phyloP scores from a whole-genome alignment of 35 echinoderm and acorn worm genomes.

The Heliocidaris erythrogramma region DNA sequence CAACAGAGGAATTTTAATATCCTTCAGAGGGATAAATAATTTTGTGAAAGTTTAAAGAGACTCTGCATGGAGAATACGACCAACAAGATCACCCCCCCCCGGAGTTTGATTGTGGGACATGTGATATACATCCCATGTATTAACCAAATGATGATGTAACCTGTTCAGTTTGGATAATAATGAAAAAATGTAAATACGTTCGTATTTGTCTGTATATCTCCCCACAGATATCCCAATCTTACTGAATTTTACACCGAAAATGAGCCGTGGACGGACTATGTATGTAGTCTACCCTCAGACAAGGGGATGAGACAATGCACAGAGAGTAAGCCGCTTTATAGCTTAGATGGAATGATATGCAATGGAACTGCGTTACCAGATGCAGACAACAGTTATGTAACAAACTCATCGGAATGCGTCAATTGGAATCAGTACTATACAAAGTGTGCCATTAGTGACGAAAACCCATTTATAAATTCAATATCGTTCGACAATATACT shows the following conservation, averaged over 20 bases:
- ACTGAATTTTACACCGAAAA: slow-evolving; percentile 54
- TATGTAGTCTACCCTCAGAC: slow-evolving; percentile 68
- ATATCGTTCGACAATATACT: slow-evolving; percentile 99
- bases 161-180: too few species aligned
- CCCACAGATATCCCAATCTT: slow-evolving; percentile 60
- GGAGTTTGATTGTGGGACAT: too few species aligned
- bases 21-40: too few species aligned
- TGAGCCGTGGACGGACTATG: slow-evolving; percentile 68
- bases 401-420: slow-evolving; percentile 57
- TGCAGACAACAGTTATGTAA: slow-evolving; percentile 53
- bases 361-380: slow-evolving; percentile 14
- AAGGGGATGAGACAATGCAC: slow-evolving; percentile 65
- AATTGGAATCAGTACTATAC: slow-evolving; percentile 99
- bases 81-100: too few species aligned
- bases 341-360: slow-evolving; percentile 50
- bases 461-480: slow-evolving; percentile 88
- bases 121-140: too few species aligned
- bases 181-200: too few species aligned
- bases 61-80: too few species aligned
- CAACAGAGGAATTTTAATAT: too few species aligned
- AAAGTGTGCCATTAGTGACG: slow-evolving; percentile 62
- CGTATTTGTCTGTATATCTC: slow-evolving; percentile 6
- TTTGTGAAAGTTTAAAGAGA: too few species aligned
- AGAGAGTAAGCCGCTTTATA: slow-evolving; percentile 54
- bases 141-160: too few species aligned